Evolutionary conservation across 1,140 invertebrate genomes (phyloP).

Genomic region (Halictus rubicundus): DNA sequence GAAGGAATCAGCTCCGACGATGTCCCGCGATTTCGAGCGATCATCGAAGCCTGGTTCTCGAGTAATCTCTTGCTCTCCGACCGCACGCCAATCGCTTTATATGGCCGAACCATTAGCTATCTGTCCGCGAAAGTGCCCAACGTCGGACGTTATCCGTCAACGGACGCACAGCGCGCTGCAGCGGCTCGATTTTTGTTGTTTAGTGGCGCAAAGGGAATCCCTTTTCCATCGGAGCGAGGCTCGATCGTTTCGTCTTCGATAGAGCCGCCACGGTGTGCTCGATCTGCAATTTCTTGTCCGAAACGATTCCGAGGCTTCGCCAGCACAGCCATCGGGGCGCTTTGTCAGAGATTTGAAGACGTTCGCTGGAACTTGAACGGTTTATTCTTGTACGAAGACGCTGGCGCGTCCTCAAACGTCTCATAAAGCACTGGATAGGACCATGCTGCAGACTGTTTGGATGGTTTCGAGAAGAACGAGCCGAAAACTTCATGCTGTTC

Average conservation of each 20-base stretch:
- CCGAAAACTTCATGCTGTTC: too few relatives aligned
- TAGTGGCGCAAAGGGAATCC: slow-evolving; percentile 6
- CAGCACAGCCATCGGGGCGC: not conserved
- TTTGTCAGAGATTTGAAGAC: not conserved
- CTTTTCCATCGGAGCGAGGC: not conserved
- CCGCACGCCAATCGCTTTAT: slow-evolving; percentile 34
- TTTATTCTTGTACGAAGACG: not conserved
- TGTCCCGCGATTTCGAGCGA: slow-evolving; percentile 20
- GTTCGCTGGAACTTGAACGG: not conserved
- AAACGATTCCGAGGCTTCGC: too few relatives aligned
- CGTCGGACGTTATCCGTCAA: slow-evolving; percentile 66
- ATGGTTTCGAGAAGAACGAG: not conserved
- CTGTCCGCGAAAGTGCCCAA: slow-evolving; percentile 23
- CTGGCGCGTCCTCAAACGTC: not conserved
- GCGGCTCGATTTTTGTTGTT: slow-evolving; percentile 13
- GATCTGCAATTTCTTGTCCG: too few relatives aligned
- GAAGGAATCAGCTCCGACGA: not conserved
- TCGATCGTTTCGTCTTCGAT: too few relatives aligned
- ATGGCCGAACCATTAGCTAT: slow-evolving; percentile 40
- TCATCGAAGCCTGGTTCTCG: slow-evolving; percentile 21
- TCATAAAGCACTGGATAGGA: not conserved
- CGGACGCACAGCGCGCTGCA: slow-evolving; percentile 32
- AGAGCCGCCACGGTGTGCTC: too few relatives aligned
- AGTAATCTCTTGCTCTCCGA: slow-evolving; percentile 46
- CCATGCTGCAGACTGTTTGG: not conserved